phyloP scores from a whole-genome alignment of 2,888 invertebrate species.

The Eilema sororculum region DNA sequence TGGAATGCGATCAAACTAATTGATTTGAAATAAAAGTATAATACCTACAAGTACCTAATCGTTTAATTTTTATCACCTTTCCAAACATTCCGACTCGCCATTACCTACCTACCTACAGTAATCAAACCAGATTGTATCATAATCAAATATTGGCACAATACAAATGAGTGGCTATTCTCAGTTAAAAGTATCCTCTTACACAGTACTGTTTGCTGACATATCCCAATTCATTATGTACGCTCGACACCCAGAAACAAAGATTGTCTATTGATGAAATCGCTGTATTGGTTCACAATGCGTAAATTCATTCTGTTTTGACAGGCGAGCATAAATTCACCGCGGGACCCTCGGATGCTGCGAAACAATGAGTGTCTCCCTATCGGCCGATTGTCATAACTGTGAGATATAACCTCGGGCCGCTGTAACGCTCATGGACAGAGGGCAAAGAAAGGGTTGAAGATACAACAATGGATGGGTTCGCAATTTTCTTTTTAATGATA shows the following conservation, averaged over 20 bases:
- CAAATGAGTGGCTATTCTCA: constrained; percentile 70
- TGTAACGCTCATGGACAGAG: constrained; percentile 75
- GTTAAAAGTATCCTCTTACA: constrained; percentile 72
- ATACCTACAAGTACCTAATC: no score
- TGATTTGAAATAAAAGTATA: background rate
- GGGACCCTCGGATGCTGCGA: constrained; percentile 84
- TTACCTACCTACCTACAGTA: constrained; percentile 28
- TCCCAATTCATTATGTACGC: constrained; percentile 79
- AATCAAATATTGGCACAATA: constrained; percentile 65
- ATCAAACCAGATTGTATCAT: constrained; percentile 52
- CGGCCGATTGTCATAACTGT: constrained; percentile 74
- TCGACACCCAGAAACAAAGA: constrained; percentile 84
- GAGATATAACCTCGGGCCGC: constrained; percentile 78
- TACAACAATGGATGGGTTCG: constrained; percentile 69
- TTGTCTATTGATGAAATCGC: constrained; percentile 80
- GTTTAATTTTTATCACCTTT: background rate
- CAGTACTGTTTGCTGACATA: constrained; percentile 70
- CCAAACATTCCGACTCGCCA: constrained; percentile 9
- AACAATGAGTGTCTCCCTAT: constrained; percentile 79
- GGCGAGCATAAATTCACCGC: constrained; percentile 83
- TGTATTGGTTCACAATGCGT: constrained; percentile 86
- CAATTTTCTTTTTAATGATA: constrained; percentile 79
- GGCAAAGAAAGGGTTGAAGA: constrained; percentile 75
- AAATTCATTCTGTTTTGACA: constrained; percentile 86
- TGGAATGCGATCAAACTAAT: background rate